These are phyloP conservation scores for Exephanes ischioxanthus DNA, from an alignment of 2,888 invertebrate genomes.

Conservation along the genomic window DNA sequence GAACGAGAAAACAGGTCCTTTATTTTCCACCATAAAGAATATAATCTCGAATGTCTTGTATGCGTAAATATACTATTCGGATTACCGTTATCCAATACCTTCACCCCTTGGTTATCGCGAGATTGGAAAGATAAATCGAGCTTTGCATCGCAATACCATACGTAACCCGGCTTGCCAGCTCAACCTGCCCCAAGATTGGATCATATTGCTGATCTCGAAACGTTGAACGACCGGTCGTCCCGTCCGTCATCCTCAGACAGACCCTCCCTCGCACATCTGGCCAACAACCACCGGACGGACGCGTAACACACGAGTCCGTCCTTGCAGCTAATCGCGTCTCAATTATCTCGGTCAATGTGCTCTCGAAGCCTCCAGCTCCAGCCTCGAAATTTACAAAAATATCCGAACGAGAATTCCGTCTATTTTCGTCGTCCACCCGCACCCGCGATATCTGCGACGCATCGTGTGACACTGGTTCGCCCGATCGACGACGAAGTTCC, in stretches of 20 bases:
- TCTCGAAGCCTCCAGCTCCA: conserved; percentile 11
- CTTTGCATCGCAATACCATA: neutral
- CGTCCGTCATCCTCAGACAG: conserved; percentile 6
- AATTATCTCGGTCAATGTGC: neutral
- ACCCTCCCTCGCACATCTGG: neutral
- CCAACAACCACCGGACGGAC: neutral
- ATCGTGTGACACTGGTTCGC: neutral
- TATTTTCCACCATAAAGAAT: too few species aligned
- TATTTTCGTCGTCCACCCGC: neutral
- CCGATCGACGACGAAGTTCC: neutral
- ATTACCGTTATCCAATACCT: neutral
- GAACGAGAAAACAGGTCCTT: too few species aligned
- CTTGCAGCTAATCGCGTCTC: conserved; percentile 7
- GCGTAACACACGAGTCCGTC: neutral
- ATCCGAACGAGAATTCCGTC: conserved; percentile 8
- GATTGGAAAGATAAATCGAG: neutral
- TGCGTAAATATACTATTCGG: neutral
- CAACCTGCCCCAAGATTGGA: neutral
- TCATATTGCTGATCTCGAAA: conserved; percentile 7
- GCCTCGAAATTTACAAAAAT: conserved; percentile 18
- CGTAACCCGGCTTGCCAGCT: neutral
- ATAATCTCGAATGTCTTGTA: neutral
- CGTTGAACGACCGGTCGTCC: conserved; percentile 1
- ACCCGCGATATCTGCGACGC: conserved; percentile 1
- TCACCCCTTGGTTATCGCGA: neutral